Percentiles rank a stretch among this genome's conserved stretches.
These are phyloP conservation scores for Hippoglossus stenolepis DNA, from an alignment of 2,113 vertebrate species.

Conservation along the genomic window DNA sequence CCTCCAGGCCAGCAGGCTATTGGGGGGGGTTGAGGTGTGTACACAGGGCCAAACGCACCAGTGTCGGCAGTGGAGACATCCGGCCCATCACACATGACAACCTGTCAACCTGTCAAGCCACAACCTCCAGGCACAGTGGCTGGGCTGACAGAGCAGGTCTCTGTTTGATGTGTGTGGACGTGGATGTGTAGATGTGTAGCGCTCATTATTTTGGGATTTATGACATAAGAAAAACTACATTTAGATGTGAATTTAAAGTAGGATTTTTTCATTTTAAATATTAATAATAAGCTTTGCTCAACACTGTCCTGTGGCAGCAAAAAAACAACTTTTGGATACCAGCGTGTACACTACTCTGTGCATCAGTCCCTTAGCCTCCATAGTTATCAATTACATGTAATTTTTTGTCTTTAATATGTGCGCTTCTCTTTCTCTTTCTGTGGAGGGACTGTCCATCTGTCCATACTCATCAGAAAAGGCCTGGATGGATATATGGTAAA, in stretches of 20 bases:
- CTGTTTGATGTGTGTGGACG: slow-evolving; percentile 20
- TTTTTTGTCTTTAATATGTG: too few relatives aligned
- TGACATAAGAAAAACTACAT: background rate
- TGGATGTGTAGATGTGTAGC: slow-evolving; percentile 32
- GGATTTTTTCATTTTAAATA: too few relatives aligned
- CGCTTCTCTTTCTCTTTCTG: too few relatives aligned
- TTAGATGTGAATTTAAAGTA: background rate
- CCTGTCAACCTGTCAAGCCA: slow-evolving; percentile 89
- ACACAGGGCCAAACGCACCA: slow-evolving; percentile 36
- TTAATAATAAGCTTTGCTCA: too few relatives aligned
- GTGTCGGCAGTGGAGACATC: slow-evolving; percentile 66
- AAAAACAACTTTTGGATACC: too few relatives aligned
- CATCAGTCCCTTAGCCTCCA: too few relatives aligned
- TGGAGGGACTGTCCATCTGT: too few relatives aligned
- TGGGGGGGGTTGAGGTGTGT: slow-evolving; percentile 52
- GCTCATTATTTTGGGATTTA: slow-evolving; percentile 45
- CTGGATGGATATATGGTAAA: too few relatives aligned
- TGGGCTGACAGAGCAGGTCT: slow-evolving; percentile 64
- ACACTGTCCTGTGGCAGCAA: too few relatives aligned
- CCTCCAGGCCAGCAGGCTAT: slow-evolving; percentile 62
- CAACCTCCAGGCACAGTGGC: slow-evolving; percentile 81
- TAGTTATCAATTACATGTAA: too few relatives aligned
- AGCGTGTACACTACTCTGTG: too few relatives aligned
- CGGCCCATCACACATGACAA: slow-evolving; percentile 80
- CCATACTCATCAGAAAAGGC: too few relatives aligned